Percentiles rank a stretch among this genome's conserved stretches.
These are phyloP conservation scores for Mustela erminea DNA, from an alignment of 2,797 vertebrate genomes.

Conservation along the genomic window DNA sequence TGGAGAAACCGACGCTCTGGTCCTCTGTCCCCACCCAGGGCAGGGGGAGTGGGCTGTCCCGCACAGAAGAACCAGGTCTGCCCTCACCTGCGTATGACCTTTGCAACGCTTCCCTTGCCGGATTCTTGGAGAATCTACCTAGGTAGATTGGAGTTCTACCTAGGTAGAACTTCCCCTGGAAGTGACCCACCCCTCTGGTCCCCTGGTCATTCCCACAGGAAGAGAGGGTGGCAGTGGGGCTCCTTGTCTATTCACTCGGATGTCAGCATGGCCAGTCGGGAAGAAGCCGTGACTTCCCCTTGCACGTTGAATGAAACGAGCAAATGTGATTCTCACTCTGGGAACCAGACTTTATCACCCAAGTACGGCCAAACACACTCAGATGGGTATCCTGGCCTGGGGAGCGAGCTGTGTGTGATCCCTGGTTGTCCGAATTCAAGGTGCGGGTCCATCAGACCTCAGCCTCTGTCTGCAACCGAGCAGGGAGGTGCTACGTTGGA, in stretches of 20 bases:
- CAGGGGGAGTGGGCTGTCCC: too few species aligned
- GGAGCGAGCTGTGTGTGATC: constrained; percentile 73
- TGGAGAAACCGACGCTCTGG: too few species aligned
- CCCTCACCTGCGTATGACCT: too few species aligned
- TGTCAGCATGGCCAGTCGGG: constrained; percentile 69
- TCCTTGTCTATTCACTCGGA: constrained; percentile 68
- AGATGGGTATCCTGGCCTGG: constrained; percentile 81
- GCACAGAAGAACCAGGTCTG: too few species aligned
- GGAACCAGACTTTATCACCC: constrained; percentile 79
- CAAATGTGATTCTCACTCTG: constrained; percentile 84
- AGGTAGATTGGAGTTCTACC: too few species aligned
- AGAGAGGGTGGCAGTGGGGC: constrained; percentile 54
- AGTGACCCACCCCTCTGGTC: fast-evolving
- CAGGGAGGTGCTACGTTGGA: constrained; percentile 75
- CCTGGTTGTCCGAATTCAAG: constrained; percentile 81
- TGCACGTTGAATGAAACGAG: constrained; percentile 82
- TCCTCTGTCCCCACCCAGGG: too few species aligned
- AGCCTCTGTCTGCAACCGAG: constrained; percentile 70
- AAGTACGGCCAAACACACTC: constrained; percentile 82
- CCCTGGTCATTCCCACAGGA: constrained; percentile 64
- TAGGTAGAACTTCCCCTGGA: neutral
- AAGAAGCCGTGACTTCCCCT: constrained; percentile 80
- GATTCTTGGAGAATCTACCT: too few species aligned
- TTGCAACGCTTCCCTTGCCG: too few species aligned
- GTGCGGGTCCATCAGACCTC: constrained; percentile 61